Evolutionary conservation across 2,888 invertebrate genomes (phyloP).

Genomic region (Athrips mouffetella): DNA sequence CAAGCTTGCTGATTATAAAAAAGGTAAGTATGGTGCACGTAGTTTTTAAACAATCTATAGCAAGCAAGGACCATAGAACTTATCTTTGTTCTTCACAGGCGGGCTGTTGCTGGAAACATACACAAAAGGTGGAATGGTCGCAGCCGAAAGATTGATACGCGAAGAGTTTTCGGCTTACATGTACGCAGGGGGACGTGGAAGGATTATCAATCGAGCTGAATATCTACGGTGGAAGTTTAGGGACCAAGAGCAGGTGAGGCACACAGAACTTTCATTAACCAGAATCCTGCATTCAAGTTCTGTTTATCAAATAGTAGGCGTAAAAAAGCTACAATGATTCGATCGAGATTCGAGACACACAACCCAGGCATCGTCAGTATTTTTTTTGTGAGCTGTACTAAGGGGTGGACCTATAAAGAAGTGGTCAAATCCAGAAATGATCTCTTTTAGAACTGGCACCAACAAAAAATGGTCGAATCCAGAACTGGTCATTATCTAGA

Average conservation of each 20-base stretch:
- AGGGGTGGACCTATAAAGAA: too few species aligned
- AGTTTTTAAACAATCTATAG: background rate
- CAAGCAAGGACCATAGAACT: background rate
- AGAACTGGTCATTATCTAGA: too few species aligned
- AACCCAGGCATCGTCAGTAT: too few species aligned
- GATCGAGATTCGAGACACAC: too few species aligned
- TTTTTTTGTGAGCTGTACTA: too few species aligned
- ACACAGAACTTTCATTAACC: too few species aligned
- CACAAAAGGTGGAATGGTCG: slow-evolving; percentile 87
- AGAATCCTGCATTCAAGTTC: too few species aligned
- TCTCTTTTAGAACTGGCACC: too few species aligned
- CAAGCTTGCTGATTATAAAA: slow-evolving; percentile 92
- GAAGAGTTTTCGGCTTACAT: slow-evolving; percentile 93
- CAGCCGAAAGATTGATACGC: slow-evolving; percentile 89
- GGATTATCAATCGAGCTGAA: slow-evolving; percentile 91
- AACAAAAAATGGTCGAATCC: too few species aligned
- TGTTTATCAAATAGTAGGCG: too few species aligned
- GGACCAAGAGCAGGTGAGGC: slow-evolving; percentile 86
- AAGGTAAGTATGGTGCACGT: slow-evolving; percentile 70
- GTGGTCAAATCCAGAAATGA: too few species aligned
- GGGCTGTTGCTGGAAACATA: slow-evolving; percentile 94
- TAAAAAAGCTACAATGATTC: too few species aligned
- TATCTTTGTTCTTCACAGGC: slow-evolving; percentile 65
- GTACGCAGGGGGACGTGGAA: slow-evolving; percentile 91
- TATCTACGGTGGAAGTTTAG: slow-evolving; percentile 94